Base-by-base conservation (phyloP, 1,140 invertebrate genomes). In the Stegodyphus mimosarum region DNA sequence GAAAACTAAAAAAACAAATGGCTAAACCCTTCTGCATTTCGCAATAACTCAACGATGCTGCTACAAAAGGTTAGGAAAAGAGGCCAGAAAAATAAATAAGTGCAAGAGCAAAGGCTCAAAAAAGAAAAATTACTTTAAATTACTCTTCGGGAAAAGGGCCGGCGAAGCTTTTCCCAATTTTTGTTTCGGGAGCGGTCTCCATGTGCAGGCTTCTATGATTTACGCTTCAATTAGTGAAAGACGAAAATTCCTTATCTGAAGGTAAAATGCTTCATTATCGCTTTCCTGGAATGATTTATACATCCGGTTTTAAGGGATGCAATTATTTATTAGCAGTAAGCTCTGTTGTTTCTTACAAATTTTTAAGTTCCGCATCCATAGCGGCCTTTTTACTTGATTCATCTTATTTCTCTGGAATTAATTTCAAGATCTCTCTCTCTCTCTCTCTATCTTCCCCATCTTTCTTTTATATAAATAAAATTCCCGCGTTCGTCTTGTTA, bases 111-210 rank as follows among this genome's bases (percentile, higher is more conserved):
- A 11, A 80, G 78, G 52, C 55, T 60, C 55, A 60, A 71, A 80
- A 80, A 80, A 80, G 78, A 80, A 80, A 80, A 80, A 80, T 80
- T 80, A 80, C 78, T 80, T 80, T 80, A 80, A 80, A 80, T 80
- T 80, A 80, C 78, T 80, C 67, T 80, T 80, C 49, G 51, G 53
- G 78, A 51, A 52, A 7, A 48, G 33, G 49, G 51, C 33, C 33
- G 33, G 33, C 33, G 33, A 33, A 60, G 55, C 51, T 15, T 71
- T 52, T 80, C 78, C 67, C 78, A 72, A 80, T 80, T 80, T 80
- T 71, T 80, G 78, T 66, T 50, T 33, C 33, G 33, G 33, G 33
- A 33, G 33, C 33, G 33, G 33, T 33, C 51, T 51, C 15, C 49
- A 49, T 71, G 18, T 33, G 33, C 49, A 60, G 10, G 67, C 78